Base-by-base conservation (phyloP, 2,888 invertebrate genomes). In the Trileptium ribeirensis region DNA sequence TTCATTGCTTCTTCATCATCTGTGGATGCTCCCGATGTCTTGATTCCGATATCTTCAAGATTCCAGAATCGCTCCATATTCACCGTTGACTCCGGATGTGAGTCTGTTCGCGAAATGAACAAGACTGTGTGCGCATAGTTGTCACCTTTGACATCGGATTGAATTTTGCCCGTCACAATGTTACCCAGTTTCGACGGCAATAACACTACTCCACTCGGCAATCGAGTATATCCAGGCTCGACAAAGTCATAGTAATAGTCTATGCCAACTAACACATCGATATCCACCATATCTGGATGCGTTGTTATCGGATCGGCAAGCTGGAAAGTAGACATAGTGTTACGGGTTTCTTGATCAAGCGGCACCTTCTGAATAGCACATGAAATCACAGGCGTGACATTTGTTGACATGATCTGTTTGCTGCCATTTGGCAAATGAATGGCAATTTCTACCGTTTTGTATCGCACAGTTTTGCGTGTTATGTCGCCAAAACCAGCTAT, bases 1-100 rank as follows among this genome's bases (percentile, higher is more conserved):
- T 79, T 2, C 3, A 79, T 36, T 2, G 79, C 79, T 24, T 29
- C 8, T 15, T 79, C 79, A 31, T 79, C 79, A 70, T 74, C 79
- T 8, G 1, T 33, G 67, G 34, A n/a, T 8, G 67, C 3, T 3
- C 37, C 37, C 33, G 8, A 29, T 36, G 67, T 70, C 36, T 79
- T 79, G 3, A 79, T 31, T 29, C 79, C 79, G 15, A 79, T 79
- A 36, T 24, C 38, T 29, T 70, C 67, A 64, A 78, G 51, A 2
- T 2, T 15, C 79, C 79, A 79, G 2, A 79, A 70, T 3, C 70
- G 70, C 36, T 70, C 70, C n/a, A n/a, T n/a, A n/a, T n/a, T n/a
- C 36, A 8, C 33, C 29, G 36, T 36, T 33, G 15, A 19, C 8
- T 70, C 31, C 29, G 8, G 29, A n/a, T 8, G 31, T 70, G 15